A percentile compares a stretch with the other conserved stretches of the same genome.
Evolutionary conservation across 2,113 vertebrate genomes (phyloP).

Genomic region (Chloropsis cyanopogon): DNA sequence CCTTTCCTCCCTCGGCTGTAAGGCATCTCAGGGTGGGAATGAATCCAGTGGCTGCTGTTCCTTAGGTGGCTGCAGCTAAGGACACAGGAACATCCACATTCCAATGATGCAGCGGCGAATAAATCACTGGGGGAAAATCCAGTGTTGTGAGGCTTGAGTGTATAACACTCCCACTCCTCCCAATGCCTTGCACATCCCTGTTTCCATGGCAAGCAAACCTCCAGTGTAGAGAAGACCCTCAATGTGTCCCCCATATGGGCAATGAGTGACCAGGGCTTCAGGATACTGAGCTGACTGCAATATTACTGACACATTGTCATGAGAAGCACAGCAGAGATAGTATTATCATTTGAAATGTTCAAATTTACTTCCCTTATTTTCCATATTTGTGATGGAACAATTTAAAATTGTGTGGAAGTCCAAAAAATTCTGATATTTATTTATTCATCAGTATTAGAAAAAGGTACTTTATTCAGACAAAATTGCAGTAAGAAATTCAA

Average conservation of each 20-base stretch:
- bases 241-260: fast-evolving
- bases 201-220: not conserved
- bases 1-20: not conserved
- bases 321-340: not conserved
- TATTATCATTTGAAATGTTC: not conserved
- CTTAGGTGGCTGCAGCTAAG: not conserved
- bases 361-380: not conserved
- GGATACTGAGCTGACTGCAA: not conserved
- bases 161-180: not conserved
- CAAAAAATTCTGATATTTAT: not conserved
- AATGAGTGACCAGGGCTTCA: not conserved
- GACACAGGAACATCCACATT: fast-evolving
- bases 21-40: not conserved
- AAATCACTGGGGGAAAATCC: not conserved
- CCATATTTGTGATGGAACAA: not conserved
- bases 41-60: not conserved
- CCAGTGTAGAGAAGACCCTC: not conserved
- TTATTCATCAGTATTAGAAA: not conserved
- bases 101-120: not conserved
- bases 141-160: not conserved
- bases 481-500: not conserved
- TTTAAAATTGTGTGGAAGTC: not conserved
- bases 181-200: not conserved
- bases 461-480: not conserved
- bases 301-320: not conserved